Evolutionary conservation across 2,888 invertebrate species (phyloP).

Genomic region (Fragum sueziense): DNA sequence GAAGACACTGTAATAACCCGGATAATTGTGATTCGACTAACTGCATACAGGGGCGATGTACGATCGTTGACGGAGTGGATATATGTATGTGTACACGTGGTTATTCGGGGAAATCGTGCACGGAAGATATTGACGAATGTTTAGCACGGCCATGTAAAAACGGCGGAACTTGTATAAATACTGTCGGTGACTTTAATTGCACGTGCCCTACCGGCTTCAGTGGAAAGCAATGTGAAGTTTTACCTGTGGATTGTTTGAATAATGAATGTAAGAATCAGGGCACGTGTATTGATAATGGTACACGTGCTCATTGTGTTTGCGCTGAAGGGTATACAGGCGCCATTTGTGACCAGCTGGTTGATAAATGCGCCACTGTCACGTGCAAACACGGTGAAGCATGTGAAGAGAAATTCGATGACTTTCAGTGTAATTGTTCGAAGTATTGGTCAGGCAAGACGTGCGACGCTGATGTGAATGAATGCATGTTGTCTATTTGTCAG

Average conservation of each 20-base stretch:
- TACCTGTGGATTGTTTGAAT: conserved; percentile 14
- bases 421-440: conserved; percentile 45
- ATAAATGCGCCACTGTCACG: conserved; percentile 48
- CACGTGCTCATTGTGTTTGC: conserved; percentile 37
- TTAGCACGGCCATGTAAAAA: conserved; percentile 42
- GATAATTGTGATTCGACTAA: not conserved
- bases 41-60: conserved; percentile 42
- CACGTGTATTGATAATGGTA: conserved; percentile 31
- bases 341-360: conserved; percentile 41
- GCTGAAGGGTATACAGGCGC: conserved; percentile 35
- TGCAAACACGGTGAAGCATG: conserved; percentile 48
- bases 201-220: conserved; percentile 46
- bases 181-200: conserved; percentile 53
- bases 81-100: conserved; percentile 46
- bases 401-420: conserved; percentile 23
- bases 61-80: conserved; percentile 17
- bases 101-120: conserved; percentile 49
- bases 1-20: conserved; percentile 34
- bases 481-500: conserved; percentile 58
- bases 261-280: conserved; percentile 43
- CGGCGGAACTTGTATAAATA: conserved; percentile 47
- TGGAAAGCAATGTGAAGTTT: conserved; percentile 35
- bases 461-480: conserved; percentile 66
- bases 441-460: conserved; percentile 51
- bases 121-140: conserved; percentile 60